These are phyloP conservation scores for Catocala nupta DNA, from an alignment of 2,888 invertebrate genomes.

Conservation along the genomic window DNA sequence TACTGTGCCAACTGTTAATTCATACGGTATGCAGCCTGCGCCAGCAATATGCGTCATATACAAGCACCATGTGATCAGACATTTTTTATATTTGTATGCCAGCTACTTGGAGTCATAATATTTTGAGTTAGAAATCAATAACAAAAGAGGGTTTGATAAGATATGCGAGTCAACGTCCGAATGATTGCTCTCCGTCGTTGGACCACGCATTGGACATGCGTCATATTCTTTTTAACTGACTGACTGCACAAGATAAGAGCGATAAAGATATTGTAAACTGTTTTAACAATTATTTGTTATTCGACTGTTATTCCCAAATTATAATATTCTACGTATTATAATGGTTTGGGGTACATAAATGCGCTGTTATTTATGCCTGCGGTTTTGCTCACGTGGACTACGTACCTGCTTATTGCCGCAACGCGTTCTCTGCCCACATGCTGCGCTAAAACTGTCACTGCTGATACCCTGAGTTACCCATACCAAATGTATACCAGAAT, in stretches of 20 bases:
- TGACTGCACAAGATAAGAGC: constrained; percentile 4
- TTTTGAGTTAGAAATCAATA: constrained; percentile 70
- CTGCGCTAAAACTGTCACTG: too few relatives aligned
- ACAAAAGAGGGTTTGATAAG: constrained; percentile 62
- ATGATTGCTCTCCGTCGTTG: constrained; percentile 43
- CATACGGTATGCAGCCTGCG: too few relatives aligned
- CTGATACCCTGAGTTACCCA: too few relatives aligned
- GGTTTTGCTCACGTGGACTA: too few relatives aligned
- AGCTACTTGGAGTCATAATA: constrained; percentile 48
- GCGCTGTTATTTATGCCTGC: too few relatives aligned
- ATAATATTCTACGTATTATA: too few relatives aligned
- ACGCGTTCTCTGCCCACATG: too few relatives aligned
- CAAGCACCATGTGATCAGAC: background rate
- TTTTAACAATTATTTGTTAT: background rate
- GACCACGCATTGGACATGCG: constrained; percentile 51
- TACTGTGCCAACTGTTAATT: too few relatives aligned
- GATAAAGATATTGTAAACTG: background rate
- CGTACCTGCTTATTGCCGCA: too few relatives aligned
- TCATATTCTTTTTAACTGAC: constrained; percentile 48
- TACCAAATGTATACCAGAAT: too few relatives aligned
- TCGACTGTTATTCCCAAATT: background rate
- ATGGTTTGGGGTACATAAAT: too few relatives aligned
- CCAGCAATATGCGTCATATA: background rate
- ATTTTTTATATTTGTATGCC: constrained; percentile 1
- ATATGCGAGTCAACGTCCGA: constrained; percentile 63